These are phyloP conservation scores for Drosophila paranaensis DNA, from an alignment of 2,888 invertebrate species.

Conservation along the genomic window DNA sequence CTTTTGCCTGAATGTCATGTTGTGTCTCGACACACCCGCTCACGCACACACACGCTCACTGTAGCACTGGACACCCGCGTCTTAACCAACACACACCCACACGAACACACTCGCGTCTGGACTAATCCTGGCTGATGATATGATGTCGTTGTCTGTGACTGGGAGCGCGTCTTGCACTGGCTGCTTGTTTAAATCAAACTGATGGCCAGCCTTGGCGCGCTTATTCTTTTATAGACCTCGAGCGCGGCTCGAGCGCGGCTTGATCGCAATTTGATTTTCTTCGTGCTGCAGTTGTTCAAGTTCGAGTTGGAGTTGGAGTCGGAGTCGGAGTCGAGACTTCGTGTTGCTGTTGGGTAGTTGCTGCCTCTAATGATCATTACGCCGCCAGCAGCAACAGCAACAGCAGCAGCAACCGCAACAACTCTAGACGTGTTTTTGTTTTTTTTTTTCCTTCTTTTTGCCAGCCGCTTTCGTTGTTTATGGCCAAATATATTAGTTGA, in stretches of 20 bases:
- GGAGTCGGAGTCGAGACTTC: constrained; percentile 25
- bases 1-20: constrained; percentile 63
- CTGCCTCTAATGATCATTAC: constrained; percentile 59
- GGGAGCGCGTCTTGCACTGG: constrained; percentile 58
- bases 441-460: constrained; percentile 27
- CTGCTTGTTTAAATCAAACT: constrained; percentile 86
- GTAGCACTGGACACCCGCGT: constrained; percentile 27
- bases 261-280: constrained; percentile 73
- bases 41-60: constrained; percentile 31
- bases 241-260: constrained; percentile 40
- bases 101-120: constrained; percentile 38
- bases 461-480: constrained; percentile 72
- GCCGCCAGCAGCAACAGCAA: constrained; percentile 10
- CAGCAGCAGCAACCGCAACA: background rate
- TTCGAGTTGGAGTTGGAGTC: constrained; percentile 28
- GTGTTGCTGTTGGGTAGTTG: constrained; percentile 29
- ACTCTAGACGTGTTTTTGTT: constrained; percentile 36
- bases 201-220: constrained; percentile 84
- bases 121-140: constrained; percentile 36
- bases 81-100: constrained; percentile 28
- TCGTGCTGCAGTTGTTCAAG: constrained; percentile 47
- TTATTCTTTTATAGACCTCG: constrained; percentile 85
- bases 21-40: constrained; percentile 27
- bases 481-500: constrained; percentile 76
- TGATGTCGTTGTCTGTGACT: constrained; percentile 19